phyloP scores from a whole-genome alignment of 1,140 invertebrate species.

The Ostrea denselamellosa region DNA sequence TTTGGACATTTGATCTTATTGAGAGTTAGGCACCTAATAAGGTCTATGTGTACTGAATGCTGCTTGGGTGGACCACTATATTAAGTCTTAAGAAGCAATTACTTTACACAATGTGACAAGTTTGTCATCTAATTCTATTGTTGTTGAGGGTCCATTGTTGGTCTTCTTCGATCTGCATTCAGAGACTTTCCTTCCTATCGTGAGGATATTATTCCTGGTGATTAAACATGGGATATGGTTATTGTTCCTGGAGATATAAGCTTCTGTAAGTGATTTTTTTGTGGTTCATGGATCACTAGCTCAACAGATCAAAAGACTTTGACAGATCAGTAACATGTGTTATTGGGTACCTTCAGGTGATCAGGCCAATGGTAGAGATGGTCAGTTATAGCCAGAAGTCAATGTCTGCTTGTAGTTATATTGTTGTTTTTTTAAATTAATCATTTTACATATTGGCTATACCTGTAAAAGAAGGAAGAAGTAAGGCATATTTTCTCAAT shows the following conservation, averaged over 20 bases:
- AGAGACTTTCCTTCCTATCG: background rate
- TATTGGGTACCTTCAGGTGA: conserved; percentile 6
- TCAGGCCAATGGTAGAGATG: background rate
- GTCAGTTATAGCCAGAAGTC: background rate
- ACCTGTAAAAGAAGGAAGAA: background rate
- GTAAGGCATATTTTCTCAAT: background rate
- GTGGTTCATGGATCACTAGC: background rate
- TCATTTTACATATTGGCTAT: background rate
- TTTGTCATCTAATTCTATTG: background rate
- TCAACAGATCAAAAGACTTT: background rate
- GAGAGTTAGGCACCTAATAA: background rate
- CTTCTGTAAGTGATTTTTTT: conserved; percentile 10
- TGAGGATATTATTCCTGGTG: background rate
- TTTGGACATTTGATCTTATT: background rate
- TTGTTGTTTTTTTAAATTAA: background rate
- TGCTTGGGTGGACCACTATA: background rate
- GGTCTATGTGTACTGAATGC: background rate
- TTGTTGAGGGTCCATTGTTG: background rate
- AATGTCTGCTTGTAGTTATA: background rate
- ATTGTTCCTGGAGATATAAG: background rate
- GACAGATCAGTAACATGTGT: conserved; percentile 11
- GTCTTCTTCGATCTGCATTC: background rate
- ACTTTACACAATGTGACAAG: background rate
- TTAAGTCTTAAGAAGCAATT: background rate
- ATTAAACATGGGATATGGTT: background rate